These are phyloP conservation scores for Hydropotes inermis DNA, from an alignment of 2,113 vertebrate genomes.

Conservation along the genomic window DNA sequence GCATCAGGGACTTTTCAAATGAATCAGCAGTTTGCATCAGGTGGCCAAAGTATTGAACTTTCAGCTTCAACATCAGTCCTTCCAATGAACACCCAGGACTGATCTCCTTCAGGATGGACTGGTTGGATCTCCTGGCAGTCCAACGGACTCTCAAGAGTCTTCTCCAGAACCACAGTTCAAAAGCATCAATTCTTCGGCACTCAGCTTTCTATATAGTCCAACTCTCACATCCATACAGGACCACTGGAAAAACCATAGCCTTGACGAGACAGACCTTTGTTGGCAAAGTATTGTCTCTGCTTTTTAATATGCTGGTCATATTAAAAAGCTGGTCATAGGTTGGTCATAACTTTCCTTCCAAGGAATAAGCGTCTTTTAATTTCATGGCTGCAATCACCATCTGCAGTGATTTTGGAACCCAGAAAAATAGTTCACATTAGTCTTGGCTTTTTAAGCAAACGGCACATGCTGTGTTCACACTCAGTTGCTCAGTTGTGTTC, in stretches of 20 bases:
- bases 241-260: neutral
- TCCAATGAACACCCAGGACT: neutral
- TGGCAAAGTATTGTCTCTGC: neutral
- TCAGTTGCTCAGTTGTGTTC: no score
- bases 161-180: neutral
- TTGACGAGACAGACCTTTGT: neutral
- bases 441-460: no score
- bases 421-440: no score
- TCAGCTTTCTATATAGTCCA: neutral
- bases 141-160: neutral
- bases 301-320: neutral
- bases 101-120: neutral
- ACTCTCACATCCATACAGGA: neutral
- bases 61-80: neutral
- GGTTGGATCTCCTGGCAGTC: neutral
- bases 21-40: neutral
- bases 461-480: no score
- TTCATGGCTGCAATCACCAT: no score
- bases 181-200: neutral
- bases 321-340: neutral
- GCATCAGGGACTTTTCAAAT: neutral
- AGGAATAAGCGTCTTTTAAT: no score
- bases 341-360: no score
- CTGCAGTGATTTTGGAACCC: no score
- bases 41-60: neutral